A percentile compares a stretch with the other conserved stretches of the same genome.
These are phyloP conservation scores for Pollenia angustigena DNA, from an alignment of 2,888 invertebrate genomes.

Conservation along the genomic window DNA sequence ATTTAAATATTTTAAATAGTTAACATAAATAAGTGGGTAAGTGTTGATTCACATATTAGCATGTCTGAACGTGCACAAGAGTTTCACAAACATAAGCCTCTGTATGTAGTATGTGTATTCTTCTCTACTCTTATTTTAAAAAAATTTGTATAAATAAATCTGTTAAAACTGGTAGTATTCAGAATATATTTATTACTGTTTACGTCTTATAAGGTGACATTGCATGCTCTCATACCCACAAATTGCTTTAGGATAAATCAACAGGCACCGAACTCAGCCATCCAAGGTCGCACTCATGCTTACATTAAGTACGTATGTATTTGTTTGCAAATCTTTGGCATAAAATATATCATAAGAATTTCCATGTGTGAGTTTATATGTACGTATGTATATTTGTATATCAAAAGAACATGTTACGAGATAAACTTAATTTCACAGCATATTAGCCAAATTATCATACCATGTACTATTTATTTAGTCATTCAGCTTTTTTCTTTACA, in stretches of 20 bases:
- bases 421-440: conserved; percentile 8
- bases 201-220: conserved; percentile 5
- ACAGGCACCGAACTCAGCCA: no score
- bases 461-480: not conserved
- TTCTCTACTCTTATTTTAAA: not conserved
- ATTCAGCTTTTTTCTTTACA: not conserved
- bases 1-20: no score
- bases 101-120: no score
- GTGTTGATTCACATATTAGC: no score
- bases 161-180: conserved; percentile 26
- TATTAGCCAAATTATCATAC: conserved; percentile 6
- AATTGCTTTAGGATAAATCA: not conserved
- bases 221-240: not conserved
- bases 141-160: conserved; percentile 4
- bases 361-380: no score
- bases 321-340: no score
- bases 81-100: no score
- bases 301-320: no score
- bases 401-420: conserved; percentile 1
- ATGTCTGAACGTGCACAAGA: no score
- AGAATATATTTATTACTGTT: conserved; percentile 9
- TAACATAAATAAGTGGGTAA: no score
- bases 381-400: no score
- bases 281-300: not conserved
- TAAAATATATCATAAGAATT: no score